Base-by-base conservation (phyloP, 2,797 vertebrate genomes). In the Pagetopsis macropterus region DNA sequence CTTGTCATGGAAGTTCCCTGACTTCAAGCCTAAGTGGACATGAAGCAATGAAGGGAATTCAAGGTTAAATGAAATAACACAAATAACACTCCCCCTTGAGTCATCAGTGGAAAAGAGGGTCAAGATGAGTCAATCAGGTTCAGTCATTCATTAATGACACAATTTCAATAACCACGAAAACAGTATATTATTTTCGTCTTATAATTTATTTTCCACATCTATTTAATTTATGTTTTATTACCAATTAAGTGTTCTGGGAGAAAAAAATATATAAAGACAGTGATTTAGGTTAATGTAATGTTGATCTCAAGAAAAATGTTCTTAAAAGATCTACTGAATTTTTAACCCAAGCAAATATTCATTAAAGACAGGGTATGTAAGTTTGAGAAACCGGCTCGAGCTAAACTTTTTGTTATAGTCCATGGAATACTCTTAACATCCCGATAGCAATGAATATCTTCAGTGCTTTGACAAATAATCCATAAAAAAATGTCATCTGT, bases 41-140 rank as follows among this genome's bases (percentile, higher is more conserved):
- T 80, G 48, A 68, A 66, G 74, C 78, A 79, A 65, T 44, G 4
- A 66, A 45, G 59, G 64, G 44, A 58, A 82, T 64, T 43, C 45
- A 73, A 81, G 72, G 84, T 85, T 57, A 82, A 65, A 65, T 31
- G 58, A 63, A 16, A 21, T 55, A 57, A 57, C 69, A 72, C 67
- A 82, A 82, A 84, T 70, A 84, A 57, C 43, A 40, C 64, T 37
- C 31, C 46, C 74, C 7, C 59, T 10, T 1, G n/a, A 59, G 55
- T 77, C 65, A 79, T 59, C 17, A 5, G 55, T 65, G 23, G 19
- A 41, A 61, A 65, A 78, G 23, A 19, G 37, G 67, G 43, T 72
- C 60, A 75, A 19, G 1, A 55, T 59, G 10, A 75, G 7, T 16
- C 37, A 78, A 81, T 54, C n/a, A 40, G 71, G 50, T 72, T 13